phyloP scores from a whole-genome alignment of 2,888 invertebrate species.

The Mythimna impura region DNA sequence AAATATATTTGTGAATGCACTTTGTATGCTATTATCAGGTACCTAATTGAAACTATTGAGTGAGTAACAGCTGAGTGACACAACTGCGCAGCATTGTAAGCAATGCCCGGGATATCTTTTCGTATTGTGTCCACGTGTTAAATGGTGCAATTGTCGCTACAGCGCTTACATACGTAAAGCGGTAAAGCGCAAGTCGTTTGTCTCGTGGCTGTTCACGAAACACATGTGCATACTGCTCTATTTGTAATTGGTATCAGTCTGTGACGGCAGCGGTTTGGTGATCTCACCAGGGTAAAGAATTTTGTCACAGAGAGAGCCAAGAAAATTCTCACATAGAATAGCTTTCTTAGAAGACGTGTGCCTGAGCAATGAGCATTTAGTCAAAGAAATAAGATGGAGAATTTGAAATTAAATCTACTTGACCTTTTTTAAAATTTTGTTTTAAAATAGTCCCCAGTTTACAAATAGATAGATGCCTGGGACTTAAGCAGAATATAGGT shows the following conservation, averaged over 20 bases:
- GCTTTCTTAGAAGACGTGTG: not conserved
- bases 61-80: constrained; percentile 52
- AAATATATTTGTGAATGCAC: not conserved
- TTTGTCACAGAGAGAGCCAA: not conserved
- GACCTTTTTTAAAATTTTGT: no score
- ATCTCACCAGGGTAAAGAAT: constrained; percentile 28
- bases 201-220: constrained; percentile 26
- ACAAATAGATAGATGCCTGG: no score
- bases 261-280: constrained; percentile 18
- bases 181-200: constrained; percentile 19
- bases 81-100: constrained; percentile 42
- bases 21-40: constrained; percentile 34
- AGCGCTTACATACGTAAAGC: constrained; percentile 49
- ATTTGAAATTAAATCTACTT: no score
- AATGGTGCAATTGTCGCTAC: constrained; percentile 66
- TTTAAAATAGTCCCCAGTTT: no score
- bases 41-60: constrained; percentile 33
- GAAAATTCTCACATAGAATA: not conserved
- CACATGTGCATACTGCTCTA: constrained; percentile 49
- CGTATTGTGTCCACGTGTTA: constrained; percentile 63
- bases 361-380: no score
- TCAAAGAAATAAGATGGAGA: no score
- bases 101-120: constrained; percentile 50
- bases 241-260: constrained; percentile 52
- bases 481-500: no score